Percentiles rank a stretch among this genome's conserved stretches.
These are phyloP conservation scores for Addax nasomaculatus DNA, from an alignment of 2,113 vertebrate genomes.

Conservation along the genomic window DNA sequence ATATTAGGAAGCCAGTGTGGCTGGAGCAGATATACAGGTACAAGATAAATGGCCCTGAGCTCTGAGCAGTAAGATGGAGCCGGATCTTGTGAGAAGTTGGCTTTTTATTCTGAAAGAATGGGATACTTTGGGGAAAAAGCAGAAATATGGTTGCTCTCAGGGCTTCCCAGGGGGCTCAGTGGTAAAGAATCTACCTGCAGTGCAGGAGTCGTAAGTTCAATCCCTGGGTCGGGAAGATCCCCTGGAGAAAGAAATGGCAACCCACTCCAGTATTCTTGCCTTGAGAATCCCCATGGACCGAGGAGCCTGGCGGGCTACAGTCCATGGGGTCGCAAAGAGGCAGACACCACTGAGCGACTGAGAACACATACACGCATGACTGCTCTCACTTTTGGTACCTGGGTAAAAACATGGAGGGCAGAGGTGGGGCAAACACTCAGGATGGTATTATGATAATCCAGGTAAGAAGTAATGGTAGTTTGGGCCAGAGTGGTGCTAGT, in stretches of 20 bases:
- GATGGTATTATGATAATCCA: neutral
- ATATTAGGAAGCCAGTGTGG: neutral
- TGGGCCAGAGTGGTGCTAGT: neutral
- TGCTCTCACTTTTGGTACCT: neutral
- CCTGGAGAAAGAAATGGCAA: neutral
- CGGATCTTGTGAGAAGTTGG: neutral
- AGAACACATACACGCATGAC: rapidly evolving
- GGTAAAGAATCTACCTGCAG: neutral
- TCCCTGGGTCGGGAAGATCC: neutral
- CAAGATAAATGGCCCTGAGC: neutral
- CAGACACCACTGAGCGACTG: neutral
- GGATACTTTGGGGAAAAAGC: neutral
- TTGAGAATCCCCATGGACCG: neutral
- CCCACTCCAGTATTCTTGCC: neutral
- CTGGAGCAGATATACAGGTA: neutral
- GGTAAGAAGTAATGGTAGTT: neutral
- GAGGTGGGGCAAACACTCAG: neutral
- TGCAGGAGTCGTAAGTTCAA: neutral
- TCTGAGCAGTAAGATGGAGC: neutral
- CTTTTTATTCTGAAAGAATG: neutral
- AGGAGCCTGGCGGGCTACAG: neutral
- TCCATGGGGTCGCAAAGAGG: neutral
- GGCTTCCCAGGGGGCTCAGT: neutral
- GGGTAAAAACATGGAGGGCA: neutral
- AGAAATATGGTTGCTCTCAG: neutral